phyloP scores from a whole-genome alignment of 1,140 invertebrate genomes.

The Zaprionus gabonicus region DNA sequence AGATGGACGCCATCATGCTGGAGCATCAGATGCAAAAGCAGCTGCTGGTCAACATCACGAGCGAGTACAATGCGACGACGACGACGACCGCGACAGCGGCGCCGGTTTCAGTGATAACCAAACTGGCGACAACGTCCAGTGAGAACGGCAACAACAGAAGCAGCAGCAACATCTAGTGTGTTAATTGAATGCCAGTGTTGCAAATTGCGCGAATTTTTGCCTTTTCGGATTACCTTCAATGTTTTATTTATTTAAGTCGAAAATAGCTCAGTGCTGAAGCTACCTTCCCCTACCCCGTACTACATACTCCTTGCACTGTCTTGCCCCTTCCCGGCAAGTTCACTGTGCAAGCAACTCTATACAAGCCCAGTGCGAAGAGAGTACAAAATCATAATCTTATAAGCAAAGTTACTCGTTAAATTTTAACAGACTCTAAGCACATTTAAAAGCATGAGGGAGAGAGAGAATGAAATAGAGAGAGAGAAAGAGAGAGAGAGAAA shows the following conservation, averaged over 20 bases:
- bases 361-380: conserved; percentile 43
- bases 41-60: conserved; percentile 60
- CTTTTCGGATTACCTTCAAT: conserved; percentile 33
- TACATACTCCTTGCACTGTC: background rate
- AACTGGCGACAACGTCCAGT: conserved; percentile 29
- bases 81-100: conserved; percentile 11
- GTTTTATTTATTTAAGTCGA: conserved; percentile 29
- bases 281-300: background rate
- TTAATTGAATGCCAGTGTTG: conserved; percentile 27
- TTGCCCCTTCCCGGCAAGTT: background rate
- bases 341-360: conserved; percentile 3
- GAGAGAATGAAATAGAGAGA: conserved; percentile 4
- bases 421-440: conserved; percentile 28
- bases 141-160: conserved; percentile 23
- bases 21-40: conserved; percentile 65
- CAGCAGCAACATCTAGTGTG: conserved; percentile 28
- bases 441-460: background rate
- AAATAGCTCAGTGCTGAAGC: conserved; percentile 44
- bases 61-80: conserved; percentile 56
- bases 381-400: conserved; percentile 47
- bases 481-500: background rate
- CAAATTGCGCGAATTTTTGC: conserved; percentile 19
- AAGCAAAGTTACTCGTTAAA: conserved; percentile 42
- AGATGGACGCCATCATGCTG: conserved; percentile 60
- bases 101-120: conserved; percentile 53